Evolutionary conservation across 64 coral and sea anemone species (phyloP), one percentile per base, ranked within the genome.

Genomic region (Pocillopora damicornis): DNA sequence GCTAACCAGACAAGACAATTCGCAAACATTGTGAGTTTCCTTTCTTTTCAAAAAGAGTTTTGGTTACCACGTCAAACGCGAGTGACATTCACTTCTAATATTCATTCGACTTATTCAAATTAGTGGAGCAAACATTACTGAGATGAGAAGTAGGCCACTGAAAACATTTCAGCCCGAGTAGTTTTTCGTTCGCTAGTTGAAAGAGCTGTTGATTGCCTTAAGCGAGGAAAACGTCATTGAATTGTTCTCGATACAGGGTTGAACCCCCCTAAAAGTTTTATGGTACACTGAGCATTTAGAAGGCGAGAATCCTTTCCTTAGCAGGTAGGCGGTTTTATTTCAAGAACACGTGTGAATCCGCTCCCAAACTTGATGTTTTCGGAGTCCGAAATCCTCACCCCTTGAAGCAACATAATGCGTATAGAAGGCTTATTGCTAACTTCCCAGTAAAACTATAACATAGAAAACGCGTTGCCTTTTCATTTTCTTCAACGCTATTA

Each of bases 61-160:
- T 86, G 79, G 81, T 92, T 92, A 76, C 90, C 35, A 69, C 77
- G 90, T 92, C 90, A 92, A 87, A 37, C 65, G 61, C 63, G 65
- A 87, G 76, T 92, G 90, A 92, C 90, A 60, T 63, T 75, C 71
- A 87, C 59, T 75, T 66, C 90, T 86, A 86, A 92, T 92, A 87
- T 92, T 36, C 76, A 87, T 92, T 76, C 84, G 82, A 87, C 75
- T 92, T 92, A 92, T 92, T 92, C 84, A 92, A 92, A 92, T 92
- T 92, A 92, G 75, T 15, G 82, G 61, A 87, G 89, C 90, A 92
- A 92, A 92, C 83, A 89, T 85, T 85, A 58, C 81, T 85, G 26
- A 85, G 81, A 72, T 45, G 81, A 85, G 81, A 85, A 85, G 65
- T 65, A 69, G 37, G 81, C 81, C 67, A 72, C 68, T 71, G 67